Conservation (phyloP, 64 coral and sea anemone species). For the Pocillopora verrucosa region DNA sequence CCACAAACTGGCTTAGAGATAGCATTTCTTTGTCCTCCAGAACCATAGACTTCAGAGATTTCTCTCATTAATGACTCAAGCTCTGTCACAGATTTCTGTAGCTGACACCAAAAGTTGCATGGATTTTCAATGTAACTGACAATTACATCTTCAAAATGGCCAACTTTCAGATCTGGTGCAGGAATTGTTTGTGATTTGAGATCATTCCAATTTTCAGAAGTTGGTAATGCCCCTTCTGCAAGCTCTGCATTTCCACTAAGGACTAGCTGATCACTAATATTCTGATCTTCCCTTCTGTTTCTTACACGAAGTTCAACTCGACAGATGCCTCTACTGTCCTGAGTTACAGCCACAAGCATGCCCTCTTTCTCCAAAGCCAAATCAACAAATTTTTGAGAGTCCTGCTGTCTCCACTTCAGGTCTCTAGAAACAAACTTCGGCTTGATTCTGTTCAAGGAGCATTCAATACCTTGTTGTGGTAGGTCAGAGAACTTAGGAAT, state of each 20-base stretch:
- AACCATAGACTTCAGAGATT: slow-evolving; percentile 62
- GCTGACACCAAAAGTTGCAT: slow-evolving; percentile 80
- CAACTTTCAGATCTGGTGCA: slow-evolving; percentile 35
- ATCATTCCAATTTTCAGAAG: slow-evolving; percentile 68
- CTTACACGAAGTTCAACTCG: slow-evolving; percentile 63
- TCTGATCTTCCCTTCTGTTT: slow-evolving; percentile 48
- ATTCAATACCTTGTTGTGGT: slow-evolving; percentile 81
- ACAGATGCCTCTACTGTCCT: slow-evolving; percentile 41
- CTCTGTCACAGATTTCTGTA: slow-evolving; percentile 35
- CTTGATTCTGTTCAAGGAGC: slow-evolving; percentile 73
- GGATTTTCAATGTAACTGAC: slow-evolving; percentile 68
- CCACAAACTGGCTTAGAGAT: slow-evolving; percentile 58
- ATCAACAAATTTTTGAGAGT: slow-evolving; percentile 68
- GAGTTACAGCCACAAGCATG: slow-evolving; percentile 48
- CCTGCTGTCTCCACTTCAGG: slow-evolving; percentile 42
- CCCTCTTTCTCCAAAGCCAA: slow-evolving; percentile 74
- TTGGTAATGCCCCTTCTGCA: slow-evolving; percentile 44
- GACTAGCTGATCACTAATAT: slow-evolving; percentile 70
- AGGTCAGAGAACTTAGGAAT: slow-evolving; percentile 81
- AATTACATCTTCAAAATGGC: slow-evolving; percentile 71
- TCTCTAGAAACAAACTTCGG: slow-evolving; percentile 20
- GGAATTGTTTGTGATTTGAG: slow-evolving; percentile 54
- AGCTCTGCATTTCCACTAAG: slow-evolving; percentile 64
- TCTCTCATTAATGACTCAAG: slow-evolving; percentile 74
- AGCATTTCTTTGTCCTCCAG: slow-evolving; percentile 31